A percentile compares a stretch with the other conserved stretches of the same genome.
These are phyloP conservation scores for Bucco capensis DNA, from an alignment of 2,113 vertebrate species.

Conservation along the genomic window DNA sequence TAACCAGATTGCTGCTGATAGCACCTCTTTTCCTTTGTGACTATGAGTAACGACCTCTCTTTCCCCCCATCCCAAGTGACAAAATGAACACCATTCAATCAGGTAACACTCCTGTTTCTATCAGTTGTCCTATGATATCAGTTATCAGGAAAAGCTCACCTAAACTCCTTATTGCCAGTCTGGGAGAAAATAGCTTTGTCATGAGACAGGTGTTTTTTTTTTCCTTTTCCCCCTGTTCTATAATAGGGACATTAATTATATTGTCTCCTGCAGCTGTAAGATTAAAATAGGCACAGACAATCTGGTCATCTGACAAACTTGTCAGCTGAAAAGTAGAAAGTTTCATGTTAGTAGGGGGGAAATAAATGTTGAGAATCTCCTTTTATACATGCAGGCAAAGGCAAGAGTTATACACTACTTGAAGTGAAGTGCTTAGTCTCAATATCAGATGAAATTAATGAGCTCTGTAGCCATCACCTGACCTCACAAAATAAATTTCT, in stretches of 20 bases:
- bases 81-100: accelerated
- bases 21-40: too few relatives aligned
- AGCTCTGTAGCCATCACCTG: background rate
- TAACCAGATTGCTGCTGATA: background rate
- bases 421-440: background rate
- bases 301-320: constrained; percentile 38
- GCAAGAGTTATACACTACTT: background rate
- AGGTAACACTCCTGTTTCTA: accelerated
- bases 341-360: background rate
- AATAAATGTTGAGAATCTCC: constrained; percentile 29
- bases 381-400: constrained; percentile 29
- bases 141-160: background rate
- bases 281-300: constrained; percentile 31
- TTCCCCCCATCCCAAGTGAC: background rate
- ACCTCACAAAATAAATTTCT: background rate
- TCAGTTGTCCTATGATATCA: background rate
- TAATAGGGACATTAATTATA: background rate
- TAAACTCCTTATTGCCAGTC: background rate
- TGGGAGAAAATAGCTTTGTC: background rate
- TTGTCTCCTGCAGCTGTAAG: background rate
- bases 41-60: accelerated
- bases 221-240: background rate
- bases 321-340: background rate
- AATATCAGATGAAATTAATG: background rate
- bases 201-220: background rate